Percentiles rank a stretch among this genome's conserved stretches.
These are phyloP conservation scores for Stylophora pistillata DNA, from an alignment of 64 coral and sea anemone species.

Conservation along the genomic window DNA sequence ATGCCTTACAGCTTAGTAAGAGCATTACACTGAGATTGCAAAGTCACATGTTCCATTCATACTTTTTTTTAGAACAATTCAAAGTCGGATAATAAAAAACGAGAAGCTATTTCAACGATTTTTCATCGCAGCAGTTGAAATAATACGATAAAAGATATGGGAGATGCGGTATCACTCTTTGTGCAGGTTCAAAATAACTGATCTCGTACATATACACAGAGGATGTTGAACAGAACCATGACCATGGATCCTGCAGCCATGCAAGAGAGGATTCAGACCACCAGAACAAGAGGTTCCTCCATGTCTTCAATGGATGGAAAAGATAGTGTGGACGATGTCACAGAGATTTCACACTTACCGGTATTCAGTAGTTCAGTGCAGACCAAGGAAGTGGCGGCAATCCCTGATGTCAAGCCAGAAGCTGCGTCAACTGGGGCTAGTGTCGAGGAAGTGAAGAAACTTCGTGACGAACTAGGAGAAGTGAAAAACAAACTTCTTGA, in stretches of 20 bases:
- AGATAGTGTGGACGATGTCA: background rate
- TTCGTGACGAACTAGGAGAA: conserved; percentile 68
- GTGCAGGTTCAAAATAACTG: too few relatives aligned
- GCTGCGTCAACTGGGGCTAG: background rate
- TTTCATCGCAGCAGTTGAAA: too few relatives aligned
- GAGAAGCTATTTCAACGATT: too few relatives aligned
- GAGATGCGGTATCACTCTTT: too few relatives aligned
- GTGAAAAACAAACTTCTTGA: conserved; percentile 68
- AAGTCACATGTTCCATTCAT: too few relatives aligned
- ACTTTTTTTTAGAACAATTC: too few relatives aligned
- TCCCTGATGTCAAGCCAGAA: too few relatives aligned
- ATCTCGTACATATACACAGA: background rate
- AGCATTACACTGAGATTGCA: too few relatives aligned
- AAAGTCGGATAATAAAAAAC: too few relatives aligned
- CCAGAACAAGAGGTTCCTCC: background rate
- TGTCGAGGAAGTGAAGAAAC: conserved; percentile 44
- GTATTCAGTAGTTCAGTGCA: background rate
- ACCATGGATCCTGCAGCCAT: conserved; percentile 33
- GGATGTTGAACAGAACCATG: conserved; percentile 28
- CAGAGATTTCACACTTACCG: background rate
- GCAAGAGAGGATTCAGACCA: background rate
- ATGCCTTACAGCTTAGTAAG: too few relatives aligned
- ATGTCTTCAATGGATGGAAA: background rate
- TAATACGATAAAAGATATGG: too few relatives aligned
- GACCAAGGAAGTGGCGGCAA: background rate